phyloP scores from a whole-genome alignment of 2,888 invertebrate genomes.

The Caenorhabditis drosophilae region DNA sequence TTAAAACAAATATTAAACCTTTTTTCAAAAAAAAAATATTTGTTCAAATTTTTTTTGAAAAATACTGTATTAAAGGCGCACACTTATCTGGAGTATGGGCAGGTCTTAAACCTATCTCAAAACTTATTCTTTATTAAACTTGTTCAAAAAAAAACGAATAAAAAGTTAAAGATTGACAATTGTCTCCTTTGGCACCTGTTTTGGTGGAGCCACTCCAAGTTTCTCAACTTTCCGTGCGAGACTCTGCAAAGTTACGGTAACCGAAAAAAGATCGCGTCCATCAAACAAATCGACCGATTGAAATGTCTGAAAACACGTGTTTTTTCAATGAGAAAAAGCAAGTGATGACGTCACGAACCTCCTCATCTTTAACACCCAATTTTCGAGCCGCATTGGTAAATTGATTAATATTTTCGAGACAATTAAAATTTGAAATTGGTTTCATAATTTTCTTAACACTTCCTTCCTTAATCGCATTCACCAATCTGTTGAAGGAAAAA shows the following conservation, averaged over 20 bases:
- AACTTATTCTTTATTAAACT: no score
- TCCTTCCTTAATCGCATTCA: slow-evolving; percentile 84
- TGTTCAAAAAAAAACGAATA: no score
- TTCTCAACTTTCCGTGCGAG: slow-evolving; percentile 59
- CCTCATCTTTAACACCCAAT: slow-evolving; percentile 83
- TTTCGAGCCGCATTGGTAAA: slow-evolving; percentile 85
- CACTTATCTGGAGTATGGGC: no score
- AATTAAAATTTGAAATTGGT: slow-evolving; percentile 90
- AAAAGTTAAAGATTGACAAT: slow-evolving; percentile 46
- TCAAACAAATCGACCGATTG: slow-evolving; percentile 98
- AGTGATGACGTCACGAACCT: no score
- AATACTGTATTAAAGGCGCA: no score
- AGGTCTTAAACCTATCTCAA: no score
- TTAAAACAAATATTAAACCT: no score
- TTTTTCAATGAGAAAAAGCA: no score
- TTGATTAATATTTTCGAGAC: slow-evolving; percentile 97
- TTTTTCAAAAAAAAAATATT: no score
- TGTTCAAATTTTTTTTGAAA: no score
- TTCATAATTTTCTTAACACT: slow-evolving; percentile 90
- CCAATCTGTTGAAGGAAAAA: slow-evolving; percentile 76
- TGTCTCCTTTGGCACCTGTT: slow-evolving; percentile 60
- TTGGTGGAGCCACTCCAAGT: slow-evolving; percentile 52
- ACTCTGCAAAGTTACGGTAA: slow-evolving; percentile 71
- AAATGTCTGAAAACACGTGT: slow-evolving; percentile 78
- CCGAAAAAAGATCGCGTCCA: slow-evolving; percentile 90